A percentile compares a stretch with the other conserved stretches of the same genome.
Conservation (phyloP, 2,113 vertebrate species). For the Sciurus niger region DNA sequence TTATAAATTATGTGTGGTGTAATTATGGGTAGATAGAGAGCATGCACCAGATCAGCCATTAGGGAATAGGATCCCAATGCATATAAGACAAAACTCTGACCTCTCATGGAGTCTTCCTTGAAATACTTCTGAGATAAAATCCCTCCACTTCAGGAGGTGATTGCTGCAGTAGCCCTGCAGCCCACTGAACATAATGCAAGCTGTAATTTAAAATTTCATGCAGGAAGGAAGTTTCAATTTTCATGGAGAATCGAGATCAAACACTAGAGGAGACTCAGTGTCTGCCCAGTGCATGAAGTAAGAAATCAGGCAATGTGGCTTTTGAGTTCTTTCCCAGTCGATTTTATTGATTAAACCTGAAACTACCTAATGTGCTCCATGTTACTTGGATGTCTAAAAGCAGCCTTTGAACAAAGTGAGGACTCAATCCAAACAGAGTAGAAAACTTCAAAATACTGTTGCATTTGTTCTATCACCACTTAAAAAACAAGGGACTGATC, state of each 20-base stretch:
- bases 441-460: conserved; percentile 33
- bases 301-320: conserved; percentile 16
- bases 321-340: conserved; percentile 63
- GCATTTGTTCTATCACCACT: not conserved
- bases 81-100: conserved; percentile 46
- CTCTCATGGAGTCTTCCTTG: conserved; percentile 70
- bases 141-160: not conserved
- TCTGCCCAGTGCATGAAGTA: conserved; percentile 59
- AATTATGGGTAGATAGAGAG: conserved; percentile 39
- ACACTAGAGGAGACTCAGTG: conserved; percentile 10
- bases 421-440: conserved; percentile 55
- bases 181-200: conserved; percentile 27
- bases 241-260: conserved; percentile 63
- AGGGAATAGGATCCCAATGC: not conserved
- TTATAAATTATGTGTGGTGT: conserved; percentile 26
- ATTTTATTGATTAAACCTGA: conserved; percentile 79
- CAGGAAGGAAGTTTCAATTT: conserved; percentile 58
- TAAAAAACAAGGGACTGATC: conserved; percentile 26
- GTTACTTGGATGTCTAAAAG: conserved; percentile 54
- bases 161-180: not conserved
- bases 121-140: conserved; percentile 69
- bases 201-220: conserved; percentile 79
- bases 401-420: conserved; percentile 51
- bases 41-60: not conserved
- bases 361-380: conserved; percentile 7